phyloP scores from a whole-genome alignment of 2,888 invertebrate genomes.

The Nowickia ferox region DNA sequence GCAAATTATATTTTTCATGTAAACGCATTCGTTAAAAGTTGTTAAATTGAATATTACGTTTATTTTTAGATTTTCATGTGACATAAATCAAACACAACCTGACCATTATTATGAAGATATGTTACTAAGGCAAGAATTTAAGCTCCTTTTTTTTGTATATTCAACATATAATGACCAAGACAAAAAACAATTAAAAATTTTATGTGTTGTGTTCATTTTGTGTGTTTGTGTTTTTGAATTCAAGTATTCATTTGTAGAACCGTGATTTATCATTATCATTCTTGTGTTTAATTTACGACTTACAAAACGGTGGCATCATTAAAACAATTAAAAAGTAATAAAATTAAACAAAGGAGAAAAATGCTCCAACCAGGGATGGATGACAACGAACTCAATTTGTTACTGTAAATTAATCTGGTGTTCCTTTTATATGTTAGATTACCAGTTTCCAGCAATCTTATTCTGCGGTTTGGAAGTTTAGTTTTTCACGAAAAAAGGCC shows the following conservation, averaged over 20 bases:
- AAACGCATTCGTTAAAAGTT: slow-evolving; percentile 17
- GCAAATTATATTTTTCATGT: background rate
- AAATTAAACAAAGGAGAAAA: slow-evolving; percentile 67
- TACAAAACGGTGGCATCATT: slow-evolving; percentile 77
- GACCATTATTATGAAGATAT: slow-evolving; percentile 22
- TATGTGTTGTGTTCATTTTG: slow-evolving; percentile 30
- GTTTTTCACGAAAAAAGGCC: no score
- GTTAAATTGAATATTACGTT: slow-evolving; percentile 38
- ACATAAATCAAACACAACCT: slow-evolving; percentile 31
- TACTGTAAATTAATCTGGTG: no score
- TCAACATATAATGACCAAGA: slow-evolving; percentile 34
- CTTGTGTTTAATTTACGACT: slow-evolving; percentile 71
- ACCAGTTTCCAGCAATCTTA: no score
- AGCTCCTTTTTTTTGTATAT: slow-evolving; percentile 27
- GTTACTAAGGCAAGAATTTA: slow-evolving; percentile 43
- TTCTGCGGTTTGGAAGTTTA: no score
- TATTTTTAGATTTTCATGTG: slow-evolving; percentile 36
- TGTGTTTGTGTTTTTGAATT: slow-evolving; percentile 15
- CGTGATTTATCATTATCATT: slow-evolving; percentile 66
- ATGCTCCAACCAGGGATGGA: background rate
- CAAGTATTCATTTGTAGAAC: slow-evolving; percentile 14
- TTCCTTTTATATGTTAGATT: no score
- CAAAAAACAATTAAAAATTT: slow-evolving; percentile 54
- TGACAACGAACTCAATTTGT: slow-evolving; percentile 38
- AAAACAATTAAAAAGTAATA: slow-evolving; percentile 78